Evolutionary conservation across 2,888 invertebrate genomes (phyloP).

Genomic region (Griposia aprilina): DNA sequence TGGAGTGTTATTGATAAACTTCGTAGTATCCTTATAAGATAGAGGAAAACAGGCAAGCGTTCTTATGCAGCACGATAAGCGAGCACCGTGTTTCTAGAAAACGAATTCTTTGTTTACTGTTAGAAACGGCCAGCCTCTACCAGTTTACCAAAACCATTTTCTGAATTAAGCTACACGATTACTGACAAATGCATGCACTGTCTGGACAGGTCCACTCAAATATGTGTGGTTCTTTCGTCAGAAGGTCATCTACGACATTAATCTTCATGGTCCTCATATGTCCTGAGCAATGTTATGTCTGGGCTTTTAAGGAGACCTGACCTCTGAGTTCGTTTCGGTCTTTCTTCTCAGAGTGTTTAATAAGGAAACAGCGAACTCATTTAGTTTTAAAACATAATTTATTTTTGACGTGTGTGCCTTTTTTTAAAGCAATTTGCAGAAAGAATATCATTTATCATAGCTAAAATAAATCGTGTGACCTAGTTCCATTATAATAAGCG

Average conservation of each 20-base stretch:
- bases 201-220: background rate
- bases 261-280: background rate
- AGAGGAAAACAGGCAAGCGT: background rate
- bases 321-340: background rate
- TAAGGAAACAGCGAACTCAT: too few species aligned
- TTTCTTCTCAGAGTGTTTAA: too few species aligned
- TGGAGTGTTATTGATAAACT: constrained; percentile 38
- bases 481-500: background rate
- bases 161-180: background rate
- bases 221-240: background rate
- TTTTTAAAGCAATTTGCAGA: too few species aligned
- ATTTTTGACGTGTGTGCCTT: too few species aligned
- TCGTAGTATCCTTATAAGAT: background rate
- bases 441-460: too few species aligned
- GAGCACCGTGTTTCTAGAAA: background rate
- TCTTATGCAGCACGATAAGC: background rate
- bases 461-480: background rate
- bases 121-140: too few species aligned
- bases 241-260: background rate
- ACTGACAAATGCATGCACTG: background rate
- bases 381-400: too few species aligned
- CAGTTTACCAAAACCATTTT: background rate
- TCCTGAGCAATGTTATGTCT: background rate
- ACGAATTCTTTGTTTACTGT: background rate
- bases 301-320: background rate